phyloP scores from a whole-genome alignment of 2,797 vertebrate species.

The Lophius americanus region DNA sequence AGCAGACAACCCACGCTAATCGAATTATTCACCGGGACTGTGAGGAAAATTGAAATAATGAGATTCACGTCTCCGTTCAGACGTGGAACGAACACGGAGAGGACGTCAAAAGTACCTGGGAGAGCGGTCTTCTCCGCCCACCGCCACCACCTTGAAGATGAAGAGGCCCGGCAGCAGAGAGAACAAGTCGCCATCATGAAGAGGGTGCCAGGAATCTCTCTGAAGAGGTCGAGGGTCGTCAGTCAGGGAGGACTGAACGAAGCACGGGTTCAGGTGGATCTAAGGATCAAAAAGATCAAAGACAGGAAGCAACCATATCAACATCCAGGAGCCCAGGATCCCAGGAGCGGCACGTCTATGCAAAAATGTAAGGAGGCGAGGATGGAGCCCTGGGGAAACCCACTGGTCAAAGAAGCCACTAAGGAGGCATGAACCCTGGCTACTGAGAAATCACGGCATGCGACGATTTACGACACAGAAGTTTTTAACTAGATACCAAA shows the following conservation, averaged over 20 bases:
- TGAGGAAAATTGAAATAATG: not conserved
- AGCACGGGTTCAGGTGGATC: conserved; percentile 89
- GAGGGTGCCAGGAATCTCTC: conserved; percentile 76
- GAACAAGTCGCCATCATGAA: conserved; percentile 82
- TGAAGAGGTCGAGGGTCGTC: conserved; percentile 77
- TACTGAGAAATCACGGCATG: too few species aligned
- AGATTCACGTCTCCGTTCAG: conserved; percentile 6
- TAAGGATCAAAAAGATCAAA: conserved; percentile 29
- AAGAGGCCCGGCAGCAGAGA: conserved; percentile 86
- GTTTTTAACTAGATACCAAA: too few species aligned
- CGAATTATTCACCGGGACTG: not conserved
- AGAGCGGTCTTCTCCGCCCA: conserved; percentile 17
- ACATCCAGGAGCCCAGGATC: too few species aligned
- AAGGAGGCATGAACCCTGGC: too few species aligned
- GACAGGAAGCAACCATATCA: too few species aligned
- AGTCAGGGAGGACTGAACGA: conserved; percentile 73
- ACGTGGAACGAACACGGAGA: not conserved
- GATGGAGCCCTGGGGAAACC: too few species aligned
- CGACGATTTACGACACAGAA: too few species aligned
- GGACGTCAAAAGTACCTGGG: conserved; percentile 53
- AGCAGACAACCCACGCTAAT: conserved; percentile 11
- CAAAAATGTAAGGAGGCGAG: too few species aligned
- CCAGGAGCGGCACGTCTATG: too few species aligned
- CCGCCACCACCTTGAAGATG: conserved; percentile 76
- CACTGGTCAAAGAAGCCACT: too few species aligned